Evolutionary conservation across 2,797 vertebrate genomes (phyloP), one percentile per base, ranked within the genome.

Genomic region (Mallotus villosus): DNA sequence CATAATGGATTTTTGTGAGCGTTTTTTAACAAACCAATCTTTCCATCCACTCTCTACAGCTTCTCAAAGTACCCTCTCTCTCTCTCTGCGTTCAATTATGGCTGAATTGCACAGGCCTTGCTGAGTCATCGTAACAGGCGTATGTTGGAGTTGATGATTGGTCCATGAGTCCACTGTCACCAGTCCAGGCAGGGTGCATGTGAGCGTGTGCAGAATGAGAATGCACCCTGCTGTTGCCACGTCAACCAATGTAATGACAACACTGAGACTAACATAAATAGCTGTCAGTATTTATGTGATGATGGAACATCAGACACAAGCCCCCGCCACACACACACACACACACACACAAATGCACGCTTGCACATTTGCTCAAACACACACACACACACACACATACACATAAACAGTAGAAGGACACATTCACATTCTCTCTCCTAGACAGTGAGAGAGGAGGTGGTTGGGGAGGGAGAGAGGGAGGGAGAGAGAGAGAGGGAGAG

Each of bases 151-250:
- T 16, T 67, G 25, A 51, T 51, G 46, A 51, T 51, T 22, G 46
- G 46, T 51, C 22, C 22, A 72, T 64, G 57, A 79, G 75, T 72
- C 75, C 71, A 73, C 80, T 78, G 76, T 77, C 75, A 79, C 78
- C 76, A 69, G 72, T 67, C 58, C 64, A 49, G 21, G 62, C 63
- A 72, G 34, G 67, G 71, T 66, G 73, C 69, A 22, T 25, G 51
- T 58, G 71, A 27, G 11, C 51, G 51, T 63, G 71, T 14, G 11
- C 51, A 5, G 51, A 53, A 53, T 53, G 17, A 53, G 51, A 53
- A 53, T 53, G 19, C 19, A 4, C 51, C 19, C 51, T 49, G 57
- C 67, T 73, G 72, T 77, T 72, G 37, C 68, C 57, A 68, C 74
- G 63, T 49, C 80, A 74, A 83, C 76, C 68, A 27, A 75, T 67